Evolutionary conservation across 2,797 vertebrate genomes (phyloP).

Genomic region (Anas georgica): DNA sequence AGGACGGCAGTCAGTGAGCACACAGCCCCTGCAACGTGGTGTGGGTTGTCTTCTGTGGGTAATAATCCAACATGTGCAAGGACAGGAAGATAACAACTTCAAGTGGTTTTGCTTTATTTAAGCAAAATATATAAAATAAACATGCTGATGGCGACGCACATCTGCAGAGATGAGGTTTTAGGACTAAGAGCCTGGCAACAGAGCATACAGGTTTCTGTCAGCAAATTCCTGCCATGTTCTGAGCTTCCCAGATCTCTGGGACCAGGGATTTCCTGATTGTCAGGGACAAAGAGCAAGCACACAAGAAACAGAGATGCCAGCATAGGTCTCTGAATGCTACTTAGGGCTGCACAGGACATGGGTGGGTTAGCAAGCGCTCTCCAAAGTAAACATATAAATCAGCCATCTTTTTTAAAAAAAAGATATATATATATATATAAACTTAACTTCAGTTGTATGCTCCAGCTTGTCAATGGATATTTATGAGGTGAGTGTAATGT

Average conservation of each 20-base stretch:
- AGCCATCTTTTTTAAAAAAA: background rate
- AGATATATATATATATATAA: background rate
- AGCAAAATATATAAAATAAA: background rate
- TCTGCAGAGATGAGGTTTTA: background rate
- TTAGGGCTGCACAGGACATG: background rate
- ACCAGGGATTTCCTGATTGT: background rate
- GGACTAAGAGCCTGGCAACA: background rate
- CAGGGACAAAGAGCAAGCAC: background rate
- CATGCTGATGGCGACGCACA: background rate
- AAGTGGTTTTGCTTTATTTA: background rate
- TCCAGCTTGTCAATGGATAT: constrained; percentile 71
- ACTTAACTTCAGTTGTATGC: constrained; percentile 60
- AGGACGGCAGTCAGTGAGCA: background rate
- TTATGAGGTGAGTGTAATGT: constrained; percentile 66
- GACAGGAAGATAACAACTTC: background rate
- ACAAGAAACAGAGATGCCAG: background rate
- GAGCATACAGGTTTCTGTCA: background rate
- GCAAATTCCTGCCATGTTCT: fast-evolving
- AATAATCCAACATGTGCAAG: background rate
- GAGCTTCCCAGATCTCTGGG: background rate
- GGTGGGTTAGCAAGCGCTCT: constrained; percentile 27
- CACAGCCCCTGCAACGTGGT: background rate
- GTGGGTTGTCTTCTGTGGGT: background rate
- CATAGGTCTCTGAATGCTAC: background rate
- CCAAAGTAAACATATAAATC: constrained; percentile 53